Base-by-base conservation (phyloP, 2,888 invertebrate genomes). In the Phengaris alcon region DNA sequence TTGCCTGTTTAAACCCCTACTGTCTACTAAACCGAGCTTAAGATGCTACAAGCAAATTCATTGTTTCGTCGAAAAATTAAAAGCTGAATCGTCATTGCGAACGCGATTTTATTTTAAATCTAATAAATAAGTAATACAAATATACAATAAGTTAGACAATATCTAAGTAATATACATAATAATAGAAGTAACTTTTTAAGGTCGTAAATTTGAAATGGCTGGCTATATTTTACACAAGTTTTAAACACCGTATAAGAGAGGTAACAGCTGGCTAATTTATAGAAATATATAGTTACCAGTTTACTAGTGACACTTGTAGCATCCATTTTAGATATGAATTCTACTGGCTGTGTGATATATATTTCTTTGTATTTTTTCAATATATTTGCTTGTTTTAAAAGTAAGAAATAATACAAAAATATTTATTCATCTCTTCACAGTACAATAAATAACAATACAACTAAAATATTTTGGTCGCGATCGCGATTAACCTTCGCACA, bases 151-250 rank as follows among this genome's bases (percentile, higher is more conserved):
- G n/a, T n/a, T n/a, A 22, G 22, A 22, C 22, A 22, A 22, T 22
- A 22, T 22, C 22, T 22, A 22, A 22, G 22, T 22, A 22, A 22
- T 22, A 22, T 22, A 22, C 1, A 22, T 22, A 22, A 22, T 22
- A 22, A 13, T 12, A 55, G 13, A 55, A 55, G 15, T 9, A 22
- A 59, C 8, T 10, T 59, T 59, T 59, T 22, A 59, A 22, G 22
- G 59, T 6, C 10, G 59, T 59, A 15, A 10, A 15, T 22, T 59
- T 22, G 5, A 59, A 59, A 4, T 10, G 59, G 22, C 59, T 59
- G 59, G 59, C 59, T 22, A 59, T 22, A 59, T 59, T 59, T 59
- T 59, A 59, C 59, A 10, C 22, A 59, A 59, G 59, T 59, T 59
- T 59, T 59, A 59, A 59, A 35, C 22, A 59, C 22, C 22, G 4